A percentile compares a stretch with the other conserved stretches of the same genome.
Conservation (phyloP, 1,140 invertebrate species). For the Sweltsa coloradensis region DNA sequence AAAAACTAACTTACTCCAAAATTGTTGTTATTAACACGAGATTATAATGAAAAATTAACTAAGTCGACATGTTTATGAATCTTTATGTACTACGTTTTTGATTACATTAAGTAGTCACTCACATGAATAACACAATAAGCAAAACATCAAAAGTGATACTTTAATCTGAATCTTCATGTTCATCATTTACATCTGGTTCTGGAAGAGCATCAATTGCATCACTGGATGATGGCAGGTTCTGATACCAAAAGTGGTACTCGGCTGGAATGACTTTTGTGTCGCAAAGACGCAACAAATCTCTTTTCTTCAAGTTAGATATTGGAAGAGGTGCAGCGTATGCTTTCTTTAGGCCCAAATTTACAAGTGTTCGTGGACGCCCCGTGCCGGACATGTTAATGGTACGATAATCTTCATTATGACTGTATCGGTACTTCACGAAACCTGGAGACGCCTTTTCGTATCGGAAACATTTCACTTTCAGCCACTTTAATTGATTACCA, state of each 20-base stretch:
- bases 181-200: background rate
- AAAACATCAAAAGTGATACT: background rate
- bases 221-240: background rate
- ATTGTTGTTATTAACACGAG: background rate
- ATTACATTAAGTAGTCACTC: no score
- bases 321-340: background rate
- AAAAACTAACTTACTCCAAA: no score
- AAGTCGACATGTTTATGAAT: background rate
- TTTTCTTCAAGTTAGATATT: background rate
- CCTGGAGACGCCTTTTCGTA: background rate
- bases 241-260: background rate
- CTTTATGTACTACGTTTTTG: background rate
- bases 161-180: background rate
- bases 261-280: background rate
- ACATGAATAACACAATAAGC: no score
- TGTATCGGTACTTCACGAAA: background rate
- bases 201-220: background rate
- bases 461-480: background rate
- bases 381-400: background rate
- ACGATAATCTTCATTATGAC: background rate
- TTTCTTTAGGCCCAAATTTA: background rate
- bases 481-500: background rate
- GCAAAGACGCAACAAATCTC: background rate
- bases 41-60: background rate
- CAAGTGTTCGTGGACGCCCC: background rate